phyloP scores from a whole-genome alignment of 2,797 vertebrate species.

The Phoeniculus purpureus region DNA sequence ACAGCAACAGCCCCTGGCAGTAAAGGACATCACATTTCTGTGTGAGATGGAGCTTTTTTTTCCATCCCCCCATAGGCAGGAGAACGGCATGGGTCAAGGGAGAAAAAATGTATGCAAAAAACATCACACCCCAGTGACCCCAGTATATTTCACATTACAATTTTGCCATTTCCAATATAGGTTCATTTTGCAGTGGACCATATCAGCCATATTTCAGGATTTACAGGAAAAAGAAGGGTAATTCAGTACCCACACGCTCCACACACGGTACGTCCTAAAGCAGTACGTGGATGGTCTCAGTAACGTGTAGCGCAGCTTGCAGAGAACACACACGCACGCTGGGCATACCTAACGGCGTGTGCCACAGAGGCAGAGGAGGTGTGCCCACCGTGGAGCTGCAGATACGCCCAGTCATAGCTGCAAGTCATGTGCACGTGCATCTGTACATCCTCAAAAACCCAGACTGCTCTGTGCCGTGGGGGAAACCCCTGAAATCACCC shows the following conservation, averaged over 20 bases:
- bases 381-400: not conserved
- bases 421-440: not conserved
- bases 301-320: constrained; percentile 67
- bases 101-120: constrained; percentile 86
- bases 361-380: not conserved
- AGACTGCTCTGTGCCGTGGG: accelerated
- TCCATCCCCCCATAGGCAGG: constrained; percentile 49
- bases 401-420: not conserved
- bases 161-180: constrained; percentile 84
- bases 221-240: constrained; percentile 5
- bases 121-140: constrained; percentile 84
- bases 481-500: not conserved
- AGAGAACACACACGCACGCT: constrained; percentile 31
- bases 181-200: constrained; percentile 84
- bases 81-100: constrained; percentile 84
- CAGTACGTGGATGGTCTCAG: constrained; percentile 68
- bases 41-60: constrained; percentile 78
- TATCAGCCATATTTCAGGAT: constrained; percentile 82
- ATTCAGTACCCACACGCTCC: too few species aligned
- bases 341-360: not conserved
- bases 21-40: constrained; percentile 86
- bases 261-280: constrained; percentile 31
- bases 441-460: not conserved
- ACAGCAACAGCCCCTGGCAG: constrained; percentile 85
- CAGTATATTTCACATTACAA: constrained; percentile 83